Conservation (phyloP, 1,140 invertebrate genomes). For the Drosophila paulistorum region DNA sequence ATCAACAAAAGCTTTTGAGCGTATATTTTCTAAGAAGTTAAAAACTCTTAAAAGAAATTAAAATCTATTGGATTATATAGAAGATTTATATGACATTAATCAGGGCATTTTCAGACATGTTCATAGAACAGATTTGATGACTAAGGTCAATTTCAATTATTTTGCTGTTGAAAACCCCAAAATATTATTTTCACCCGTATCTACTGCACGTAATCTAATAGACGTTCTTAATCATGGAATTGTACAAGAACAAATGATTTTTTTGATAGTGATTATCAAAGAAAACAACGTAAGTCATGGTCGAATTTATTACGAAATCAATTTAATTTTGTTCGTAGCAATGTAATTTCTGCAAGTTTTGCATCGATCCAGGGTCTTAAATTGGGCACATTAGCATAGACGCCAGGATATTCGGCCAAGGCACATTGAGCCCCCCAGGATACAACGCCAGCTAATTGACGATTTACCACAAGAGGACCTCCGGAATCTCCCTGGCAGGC, state of each 20-base stretch:
- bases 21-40: not conserved
- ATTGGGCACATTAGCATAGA: conserved; percentile 86
- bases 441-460: conserved; percentile 85
- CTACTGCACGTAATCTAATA: too few relatives aligned
- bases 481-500: conserved; percentile 84
- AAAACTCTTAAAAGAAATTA: too few relatives aligned
- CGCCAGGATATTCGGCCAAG: conserved; percentile 85
- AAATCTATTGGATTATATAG: too few relatives aligned
- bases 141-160: too few relatives aligned
- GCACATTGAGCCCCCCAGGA: conserved; percentile 89
- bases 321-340: not conserved
- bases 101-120: too few relatives aligned
- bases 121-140: too few relatives aligned
- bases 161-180: too few relatives aligned
- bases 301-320: conserved; percentile 32
- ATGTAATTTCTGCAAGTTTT: conserved; percentile 1
- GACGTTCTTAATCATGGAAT: not conserved
- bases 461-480: conserved; percentile 76
- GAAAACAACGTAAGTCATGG: conserved; percentile 17
- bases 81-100: too few relatives aligned
- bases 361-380: conserved; percentile 82
- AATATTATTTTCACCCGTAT: too few relatives aligned
- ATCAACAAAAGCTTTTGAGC: not conserved
- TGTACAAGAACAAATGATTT: not conserved
- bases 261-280: not conserved